Base-by-base conservation (phyloP, 1,140 invertebrate species). In the Calliphora vicina region DNA sequence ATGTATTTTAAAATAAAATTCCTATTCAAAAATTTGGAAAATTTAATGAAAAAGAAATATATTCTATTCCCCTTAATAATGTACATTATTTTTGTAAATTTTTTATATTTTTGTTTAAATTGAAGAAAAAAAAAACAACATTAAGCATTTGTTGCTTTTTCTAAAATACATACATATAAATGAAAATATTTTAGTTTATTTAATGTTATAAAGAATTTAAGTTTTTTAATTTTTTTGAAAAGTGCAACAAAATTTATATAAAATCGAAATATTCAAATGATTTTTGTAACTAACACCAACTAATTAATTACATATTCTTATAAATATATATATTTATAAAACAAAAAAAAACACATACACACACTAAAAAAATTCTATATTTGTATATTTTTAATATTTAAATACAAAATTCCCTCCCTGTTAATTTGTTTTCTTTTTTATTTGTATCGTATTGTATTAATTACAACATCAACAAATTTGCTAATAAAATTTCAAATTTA, bases 251-350 rank as follows among this genome's bases (percentile, higher is more conserved):
- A 23, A 67, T 45, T 45, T 20, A 78, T 42, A 45, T 29, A 78
- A 78, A 45, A 43, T 43, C 43, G 4, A 23, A 78, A 23, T 76
- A 80, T 26, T 80, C 74, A 83, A 35, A 15, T 29, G 23, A 67
- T 80, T 43, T 80, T 83, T 80, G 42, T 71, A 76, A 83, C 76
- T 83, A 83, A 83, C 74, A 80, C 29, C 74, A 83, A 83, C 29
- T 76, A 81, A 80, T 80, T 71, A 61, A 81, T 27, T 15, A 42
- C 2, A 35, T 35, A 81, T 67, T 67, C 61, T 67, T 67, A 43
- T 43, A 76, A n/a, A 76, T 35, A 76, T n/a, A n/a, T n/a, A n/a
- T n/a, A n/a, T n/a, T 82, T 43, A 78, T 35, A 83, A 67, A 57
- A 76, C 9, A 73, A 82, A 42, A n/a, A 76, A 20, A 20, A 78